A percentile compares a stretch with the other conserved stretches of the same genome.
Evolutionary conservation across 2,888 invertebrate species (phyloP).

Genomic region (Leptopilina drosophilae): DNA sequence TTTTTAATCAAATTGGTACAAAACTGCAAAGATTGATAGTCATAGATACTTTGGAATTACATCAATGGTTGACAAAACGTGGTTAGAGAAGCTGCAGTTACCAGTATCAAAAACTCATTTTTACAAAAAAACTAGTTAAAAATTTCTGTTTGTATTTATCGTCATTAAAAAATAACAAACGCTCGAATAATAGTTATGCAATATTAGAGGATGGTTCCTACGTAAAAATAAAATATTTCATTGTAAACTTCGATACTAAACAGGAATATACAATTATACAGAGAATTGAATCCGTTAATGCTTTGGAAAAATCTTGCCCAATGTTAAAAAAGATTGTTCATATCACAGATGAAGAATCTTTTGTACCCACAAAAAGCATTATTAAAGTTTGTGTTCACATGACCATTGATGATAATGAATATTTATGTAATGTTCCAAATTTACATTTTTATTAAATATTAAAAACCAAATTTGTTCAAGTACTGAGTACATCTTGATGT

Average conservation of each 20-base stretch:
- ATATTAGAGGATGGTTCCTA: neutral
- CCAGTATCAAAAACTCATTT: neutral
- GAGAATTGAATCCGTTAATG: no score
- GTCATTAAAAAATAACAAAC: neutral
- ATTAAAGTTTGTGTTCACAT: neutral
- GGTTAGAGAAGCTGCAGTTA: neutral
- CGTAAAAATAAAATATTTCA: neutral
- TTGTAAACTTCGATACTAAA: no score
- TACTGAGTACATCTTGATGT: no score
- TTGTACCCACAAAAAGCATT: neutral
- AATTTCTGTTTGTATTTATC: neutral
- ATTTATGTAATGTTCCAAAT: constrained; percentile 5
- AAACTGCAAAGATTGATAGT: neutral
- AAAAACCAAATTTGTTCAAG: no score
- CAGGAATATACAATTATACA: no score
- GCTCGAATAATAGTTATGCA: constrained; percentile 2
- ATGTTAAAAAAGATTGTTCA: no score
- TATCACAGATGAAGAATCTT: no score
- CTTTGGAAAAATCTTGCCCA: no score
- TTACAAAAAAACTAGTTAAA: neutral
- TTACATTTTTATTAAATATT: neutral
- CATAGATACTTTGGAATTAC: neutral
- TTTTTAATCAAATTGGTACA: constrained; percentile 14
- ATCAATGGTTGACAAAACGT: neutral
- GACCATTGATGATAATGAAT: neutral